Conservation (phyloP, 2,888 invertebrate species). For the Eumerus sabulonum region DNA sequence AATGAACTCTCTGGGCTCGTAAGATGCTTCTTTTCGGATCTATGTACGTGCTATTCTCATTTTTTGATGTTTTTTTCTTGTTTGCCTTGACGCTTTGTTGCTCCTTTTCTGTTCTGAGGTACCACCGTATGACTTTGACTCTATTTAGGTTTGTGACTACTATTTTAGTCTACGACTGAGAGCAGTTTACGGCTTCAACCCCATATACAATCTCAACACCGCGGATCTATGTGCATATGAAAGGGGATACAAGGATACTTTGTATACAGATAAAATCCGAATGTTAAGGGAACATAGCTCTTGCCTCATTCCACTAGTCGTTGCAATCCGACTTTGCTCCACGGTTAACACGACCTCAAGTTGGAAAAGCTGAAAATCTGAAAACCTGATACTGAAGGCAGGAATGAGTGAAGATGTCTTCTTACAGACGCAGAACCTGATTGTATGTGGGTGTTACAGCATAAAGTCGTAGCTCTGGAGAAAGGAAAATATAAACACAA, state of each 20-base stretch:
- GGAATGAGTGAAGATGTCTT: not conserved
- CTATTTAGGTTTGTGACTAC: too few species aligned
- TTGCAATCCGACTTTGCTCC: slow-evolving; percentile 1
- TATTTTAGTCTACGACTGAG: slow-evolving; percentile 43
- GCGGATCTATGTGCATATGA: not conserved
- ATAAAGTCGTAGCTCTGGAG: too few species aligned
- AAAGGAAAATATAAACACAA: too few species aligned
- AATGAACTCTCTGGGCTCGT: slow-evolving; percentile 62
- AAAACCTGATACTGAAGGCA: too few species aligned
- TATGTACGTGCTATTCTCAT: not conserved
- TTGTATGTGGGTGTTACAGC: too few species aligned
- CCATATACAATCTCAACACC: not conserved
- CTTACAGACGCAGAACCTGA: not conserved
- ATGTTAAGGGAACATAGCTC: slow-evolving; percentile 55
- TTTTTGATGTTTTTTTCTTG: slow-evolving; percentile 16
- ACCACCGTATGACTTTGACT: slow-evolving; percentile 18
- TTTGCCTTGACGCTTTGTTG: not conserved
- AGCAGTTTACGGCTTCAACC: slow-evolving; percentile 47
- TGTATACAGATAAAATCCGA: slow-evolving; percentile 49
- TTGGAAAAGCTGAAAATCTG: too few species aligned
- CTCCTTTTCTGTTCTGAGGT: too few species aligned
- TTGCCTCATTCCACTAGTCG: slow-evolving; percentile 24
- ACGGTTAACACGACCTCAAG: slow-evolving; percentile 42
- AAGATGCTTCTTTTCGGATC: slow-evolving; percentile 38
- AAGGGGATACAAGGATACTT: slow-evolving; percentile 1